Base-by-base conservation (phyloP, 2,113 vertebrate genomes). In the Coregonus clupeaformis region DNA sequence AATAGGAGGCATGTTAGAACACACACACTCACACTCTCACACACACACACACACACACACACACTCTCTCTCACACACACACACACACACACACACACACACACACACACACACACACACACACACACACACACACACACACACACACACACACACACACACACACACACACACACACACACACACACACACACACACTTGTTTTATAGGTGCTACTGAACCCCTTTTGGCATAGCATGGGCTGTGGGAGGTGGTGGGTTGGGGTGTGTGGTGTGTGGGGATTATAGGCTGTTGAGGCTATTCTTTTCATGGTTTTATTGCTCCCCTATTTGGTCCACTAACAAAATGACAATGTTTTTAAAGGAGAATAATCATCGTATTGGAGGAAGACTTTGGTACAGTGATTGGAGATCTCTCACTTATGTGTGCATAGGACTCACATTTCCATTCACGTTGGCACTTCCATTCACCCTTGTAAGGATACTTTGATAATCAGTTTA, bases 191-290 rank as follows among this genome's bases (percentile, higher is more conserved):
- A n/a, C n/a, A n/a, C n/a, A n/a, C n/a, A n/a, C n/a, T n/a, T 27
- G 27, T 82, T 88, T 91, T 89, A 89, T 90, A 87, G 86, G 87
- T 88, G 87, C 84, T 86, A 88, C 79, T 78, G 78, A 76, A 81
- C 71, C 76, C 42, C 84, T 80, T 71, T 25, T 88, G 67, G 73
- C 30, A 69, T 77, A 32, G 13, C 29, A 30, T 30, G 29, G 29
- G 0, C 29, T 30, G 29, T 30, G 27, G 77, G 77, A 24, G 18
- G 20, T 74, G 67, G 69, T 76, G 71, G 68, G 6, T 16, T 36
- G 20, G 68, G 27, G 68, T 66, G 72, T 64, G 55, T 73, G 77
- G 70, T 71, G 77, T 30, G n/a, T n/a, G n/a, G n/a, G n/a, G n/a
- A n/a, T n/a, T n/a, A n/a, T n/a, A n/a, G n/a, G n/a, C n/a, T n/a